phyloP scores from a whole-genome alignment of 2,797 vertebrate species.

The Arremon aurantiirostris region DNA sequence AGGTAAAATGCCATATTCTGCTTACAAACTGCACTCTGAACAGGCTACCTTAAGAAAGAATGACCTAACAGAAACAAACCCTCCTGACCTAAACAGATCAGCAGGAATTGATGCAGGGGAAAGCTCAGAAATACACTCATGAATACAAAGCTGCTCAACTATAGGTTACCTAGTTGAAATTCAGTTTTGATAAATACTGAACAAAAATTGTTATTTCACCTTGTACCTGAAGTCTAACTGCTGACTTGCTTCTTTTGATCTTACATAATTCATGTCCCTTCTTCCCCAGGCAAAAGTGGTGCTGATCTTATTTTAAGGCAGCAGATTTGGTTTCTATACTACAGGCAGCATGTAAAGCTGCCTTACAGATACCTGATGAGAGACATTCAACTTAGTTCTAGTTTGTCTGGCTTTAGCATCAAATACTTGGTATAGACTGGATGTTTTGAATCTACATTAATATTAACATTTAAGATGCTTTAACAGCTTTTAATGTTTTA shows the following conservation, averaged over 20 bases:
- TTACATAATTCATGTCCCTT: background rate
- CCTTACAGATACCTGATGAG: background rate
- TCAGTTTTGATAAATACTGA: background rate
- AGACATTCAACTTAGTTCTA: background rate
- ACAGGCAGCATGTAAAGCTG: background rate
- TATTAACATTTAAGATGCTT: background rate
- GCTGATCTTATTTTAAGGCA: background rate
- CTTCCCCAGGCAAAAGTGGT: background rate
- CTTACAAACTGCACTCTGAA: background rate
- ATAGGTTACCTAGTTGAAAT: background rate
- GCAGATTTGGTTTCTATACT: background rate
- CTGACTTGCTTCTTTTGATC: background rate
- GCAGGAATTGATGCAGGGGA: background rate
- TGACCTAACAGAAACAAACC: background rate
- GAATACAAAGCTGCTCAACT: background rate
- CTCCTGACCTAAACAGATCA: background rate
- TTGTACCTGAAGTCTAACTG: background rate
- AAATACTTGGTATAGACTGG: background rate
- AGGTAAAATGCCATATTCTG: background rate
- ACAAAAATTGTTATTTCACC: background rate
- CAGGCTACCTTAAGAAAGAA: background rate
- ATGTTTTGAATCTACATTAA: background rate
- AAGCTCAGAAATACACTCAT: background rate
- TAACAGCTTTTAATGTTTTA: background rate
- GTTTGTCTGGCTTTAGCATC: background rate